Conservation (phyloP, 2,797 vertebrate species). For the Sebastiscus albofasciatus region DNA sequence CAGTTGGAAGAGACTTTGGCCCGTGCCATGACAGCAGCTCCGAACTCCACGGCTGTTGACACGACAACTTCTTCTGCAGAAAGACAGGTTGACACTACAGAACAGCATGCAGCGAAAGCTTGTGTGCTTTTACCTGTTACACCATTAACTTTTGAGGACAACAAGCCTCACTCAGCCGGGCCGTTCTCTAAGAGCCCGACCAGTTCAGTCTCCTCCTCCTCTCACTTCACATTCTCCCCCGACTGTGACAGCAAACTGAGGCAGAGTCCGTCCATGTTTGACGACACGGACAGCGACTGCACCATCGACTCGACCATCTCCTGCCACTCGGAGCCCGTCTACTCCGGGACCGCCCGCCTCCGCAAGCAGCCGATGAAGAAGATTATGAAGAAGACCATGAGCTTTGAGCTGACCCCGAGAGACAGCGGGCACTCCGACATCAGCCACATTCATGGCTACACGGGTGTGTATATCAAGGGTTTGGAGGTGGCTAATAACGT, state of each 20-base stretch:
- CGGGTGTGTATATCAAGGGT: constrained; percentile 85
- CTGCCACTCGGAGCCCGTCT: constrained; percentile 82
- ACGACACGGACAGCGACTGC: constrained; percentile 85
- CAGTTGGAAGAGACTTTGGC: constrained; percentile 79
- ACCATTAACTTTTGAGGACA: constrained; percentile 65
- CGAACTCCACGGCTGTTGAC: neutral
- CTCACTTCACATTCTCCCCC: constrained; percentile 69
- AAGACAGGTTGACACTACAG: neutral
- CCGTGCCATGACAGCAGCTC: constrained; percentile 17
- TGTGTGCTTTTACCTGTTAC: constrained; percentile 42
- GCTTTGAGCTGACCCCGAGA: constrained; percentile 74
- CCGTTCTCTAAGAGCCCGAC: constrained; percentile 67
- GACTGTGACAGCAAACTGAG: constrained; percentile 62
- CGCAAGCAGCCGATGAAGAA: constrained; percentile 88
- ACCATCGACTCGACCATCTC: constrained; percentile 81
- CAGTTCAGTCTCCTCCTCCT: constrained; percentile 57
- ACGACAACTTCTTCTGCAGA: neutral
- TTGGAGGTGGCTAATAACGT: constrained; percentile 86
- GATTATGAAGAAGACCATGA: constrained; percentile 88
- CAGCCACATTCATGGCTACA: constrained; percentile 81
- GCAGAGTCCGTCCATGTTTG: constrained; percentile 73
- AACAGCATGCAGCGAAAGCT: constrained; percentile 21
- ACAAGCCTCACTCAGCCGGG: constrained; percentile 60
- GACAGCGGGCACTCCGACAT: constrained; percentile 65
- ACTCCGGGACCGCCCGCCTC: constrained; percentile 68